Base-by-base conservation (phyloP, 2,113 vertebrate genomes). In the Microcebus murinus region DNA sequence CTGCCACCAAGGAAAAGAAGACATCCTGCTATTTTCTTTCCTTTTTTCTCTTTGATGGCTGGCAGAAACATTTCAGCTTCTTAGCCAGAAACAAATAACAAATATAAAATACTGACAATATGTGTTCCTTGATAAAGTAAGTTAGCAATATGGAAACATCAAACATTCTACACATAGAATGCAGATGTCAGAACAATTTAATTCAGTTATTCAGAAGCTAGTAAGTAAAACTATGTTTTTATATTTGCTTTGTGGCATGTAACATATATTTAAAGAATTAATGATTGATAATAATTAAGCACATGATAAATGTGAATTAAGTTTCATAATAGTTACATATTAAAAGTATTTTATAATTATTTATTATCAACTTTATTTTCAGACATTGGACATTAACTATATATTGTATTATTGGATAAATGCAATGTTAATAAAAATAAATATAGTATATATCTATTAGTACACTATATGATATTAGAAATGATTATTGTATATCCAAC, bases 61-160 rank as follows among this genome's bases (percentile, higher is more conserved):
- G 3, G 10, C 80, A 21, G 18, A 31, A 70, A 95, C 52, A 90
- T 82, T 88, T 94, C 18, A 67, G 6, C 13, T 81, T 90, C 31
- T 92, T 83, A 34, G 86, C 88, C 34, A 90, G 52, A 88, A 74
- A 65, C 18, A 76, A 81, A 61, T 55, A 90, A 36, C 50, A 95
- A 59, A 63, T 74, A 59, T 39, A 86, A 84, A 94, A 91, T 73
- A 27, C 8, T 92, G 21, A 1, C 0, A 94, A 14, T 63, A 68
- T 63, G 23, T 39, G 45, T 48, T 95, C 7, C 20, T 55, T 88
- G 29, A 63, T 82, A 52, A 91, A 82, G 11, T 42, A 57, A 52
- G 14, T 88, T 89, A 90, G 39, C 25, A 61, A 77, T 74, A 50
- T 0, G 36, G 17, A 17, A 79, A 71, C 85, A 79, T 59, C 21